A percentile compares a stretch with the other conserved stretches of the same genome.
phyloP scores from a whole-genome alignment of 2,888 invertebrate species.

The Drosophila nigricruria region DNA sequence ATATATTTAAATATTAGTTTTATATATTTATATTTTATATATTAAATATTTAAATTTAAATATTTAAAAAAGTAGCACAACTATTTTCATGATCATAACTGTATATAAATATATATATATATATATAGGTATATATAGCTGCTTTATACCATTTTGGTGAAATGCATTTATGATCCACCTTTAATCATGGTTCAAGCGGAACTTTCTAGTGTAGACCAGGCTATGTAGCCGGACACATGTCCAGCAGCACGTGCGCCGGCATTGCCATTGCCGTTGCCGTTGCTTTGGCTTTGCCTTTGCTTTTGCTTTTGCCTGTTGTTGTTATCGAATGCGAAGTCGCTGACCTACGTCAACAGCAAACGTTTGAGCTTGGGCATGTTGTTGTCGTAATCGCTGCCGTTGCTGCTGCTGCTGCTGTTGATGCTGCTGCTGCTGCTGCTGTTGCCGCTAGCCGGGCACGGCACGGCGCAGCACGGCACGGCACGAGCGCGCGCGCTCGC shows the following conservation, averaged over 20 bases:
- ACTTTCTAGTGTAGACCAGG: slow-evolving; percentile 12
- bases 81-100: background rate
- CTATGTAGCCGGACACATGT: slow-evolving; percentile 7
- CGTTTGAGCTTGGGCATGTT: slow-evolving; percentile 18
- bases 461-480: slow-evolving; percentile 12
- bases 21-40: no score
- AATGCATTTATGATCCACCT: background rate
- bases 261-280: slow-evolving; percentile 1
- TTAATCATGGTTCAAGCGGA: slow-evolving; percentile 1
- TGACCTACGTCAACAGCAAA: slow-evolving; percentile 68
- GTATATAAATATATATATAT: background rate
- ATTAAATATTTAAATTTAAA: no score
- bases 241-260: slow-evolving; percentile 40
- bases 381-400: slow-evolving; percentile 2
- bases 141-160: background rate
- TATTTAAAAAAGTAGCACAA: no score
- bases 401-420: slow-evolving; percentile 1
- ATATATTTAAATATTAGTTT: no score
- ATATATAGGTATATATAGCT: background rate
- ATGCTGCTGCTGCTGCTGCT: background rate
- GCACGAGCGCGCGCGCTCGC: slow-evolving; percentile 14
- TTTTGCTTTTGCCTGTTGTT: slow-evolving; percentile 20
- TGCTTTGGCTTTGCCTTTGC: slow-evolving; percentile 6
- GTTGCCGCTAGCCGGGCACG: slow-evolving; percentile 6
- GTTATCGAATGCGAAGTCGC: slow-evolving; percentile 61